Conservation (phyloP, 1,140 invertebrate species). For the Diorhabda elongata region DNA sequence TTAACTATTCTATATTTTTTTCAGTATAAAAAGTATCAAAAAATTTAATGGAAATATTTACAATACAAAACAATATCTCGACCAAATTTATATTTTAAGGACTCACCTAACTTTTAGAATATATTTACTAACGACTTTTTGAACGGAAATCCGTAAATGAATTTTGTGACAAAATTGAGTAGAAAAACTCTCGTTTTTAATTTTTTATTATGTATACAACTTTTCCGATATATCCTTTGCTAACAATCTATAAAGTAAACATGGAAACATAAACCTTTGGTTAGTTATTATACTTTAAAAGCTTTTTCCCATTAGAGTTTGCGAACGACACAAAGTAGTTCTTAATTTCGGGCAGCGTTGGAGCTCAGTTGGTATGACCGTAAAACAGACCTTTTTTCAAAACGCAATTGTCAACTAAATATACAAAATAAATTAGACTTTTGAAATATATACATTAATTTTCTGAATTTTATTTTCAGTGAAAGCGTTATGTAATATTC, state of each 20-base stretch:
- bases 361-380: background rate
- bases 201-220: too few species aligned
- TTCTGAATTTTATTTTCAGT: background rate
- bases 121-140: too few species aligned
- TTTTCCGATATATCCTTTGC: background rate
- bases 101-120: too few species aligned
- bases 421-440: background rate
- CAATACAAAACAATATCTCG: too few species aligned
- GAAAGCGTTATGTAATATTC: background rate
- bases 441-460: background rate
- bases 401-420: background rate
- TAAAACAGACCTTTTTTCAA: background rate
- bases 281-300: slow-evolving; percentile 3
- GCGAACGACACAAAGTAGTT: background rate
- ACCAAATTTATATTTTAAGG: too few species aligned
- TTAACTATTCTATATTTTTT: too few species aligned
- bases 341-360: background rate
- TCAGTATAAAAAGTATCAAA: too few species aligned
- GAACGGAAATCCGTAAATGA: too few species aligned
- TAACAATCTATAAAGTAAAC: background rate
- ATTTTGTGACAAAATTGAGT: too few species aligned
- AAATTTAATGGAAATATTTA: too few species aligned
- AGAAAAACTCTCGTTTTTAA: too few species aligned
- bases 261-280: background rate
- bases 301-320: slow-evolving; percentile 2